Evolutionary conservation across 2,797 vertebrate species (phyloP).

Genomic region (Gymnopithys bicolor): DNA sequence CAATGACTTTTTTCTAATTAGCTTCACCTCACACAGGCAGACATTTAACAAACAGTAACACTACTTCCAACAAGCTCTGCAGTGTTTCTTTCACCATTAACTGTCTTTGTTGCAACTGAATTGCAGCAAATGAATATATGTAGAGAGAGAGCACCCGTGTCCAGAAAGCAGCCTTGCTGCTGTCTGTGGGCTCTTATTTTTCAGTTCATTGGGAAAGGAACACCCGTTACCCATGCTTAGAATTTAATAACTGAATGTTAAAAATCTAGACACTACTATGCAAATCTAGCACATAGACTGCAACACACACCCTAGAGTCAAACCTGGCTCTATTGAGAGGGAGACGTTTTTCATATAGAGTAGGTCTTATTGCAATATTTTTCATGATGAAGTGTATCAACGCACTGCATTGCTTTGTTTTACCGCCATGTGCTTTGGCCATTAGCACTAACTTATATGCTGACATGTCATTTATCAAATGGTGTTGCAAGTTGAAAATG

Average conservation of each 20-base stretch:
- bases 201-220: not conserved
- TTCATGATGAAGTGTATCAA: not conserved
- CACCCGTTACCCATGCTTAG: not conserved
- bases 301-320: not conserved
- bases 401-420: not conserved
- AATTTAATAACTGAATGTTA: not conserved
- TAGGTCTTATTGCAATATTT: not conserved
- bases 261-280: not conserved
- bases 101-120: not conserved
- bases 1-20: not conserved
- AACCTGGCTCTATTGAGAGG: not conserved
- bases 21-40: not conserved
- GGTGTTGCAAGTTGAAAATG: not conserved
- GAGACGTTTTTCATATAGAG: not conserved
- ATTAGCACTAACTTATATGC: rapidly evolving
- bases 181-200: not conserved
- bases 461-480: rapidly evolving
- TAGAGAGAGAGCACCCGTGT: rapidly evolving
- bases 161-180: not conserved
- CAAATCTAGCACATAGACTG: not conserved
- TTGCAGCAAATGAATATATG: not conserved
- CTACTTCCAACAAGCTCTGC: not conserved
- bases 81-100: not conserved
- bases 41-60: not conserved
- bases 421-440: not conserved